Evolutionary conservation across 2,113 vertebrate species (phyloP), one percentile per base, ranked within the genome.

Genomic region (Corapipo altera): DNA sequence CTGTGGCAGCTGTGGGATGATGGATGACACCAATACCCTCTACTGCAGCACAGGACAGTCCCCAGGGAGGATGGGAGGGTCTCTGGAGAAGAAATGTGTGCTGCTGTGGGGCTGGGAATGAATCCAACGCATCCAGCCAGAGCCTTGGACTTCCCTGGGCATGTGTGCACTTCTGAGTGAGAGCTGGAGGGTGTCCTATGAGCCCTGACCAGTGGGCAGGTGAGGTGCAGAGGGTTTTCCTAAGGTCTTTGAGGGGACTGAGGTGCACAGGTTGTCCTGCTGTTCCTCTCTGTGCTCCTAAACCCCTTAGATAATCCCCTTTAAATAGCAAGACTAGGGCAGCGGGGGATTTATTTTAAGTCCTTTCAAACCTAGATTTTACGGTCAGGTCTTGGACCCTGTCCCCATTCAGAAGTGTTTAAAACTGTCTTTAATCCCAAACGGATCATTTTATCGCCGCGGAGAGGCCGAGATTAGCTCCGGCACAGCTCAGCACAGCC

Each of bases 301-400:
- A 95, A 89, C 94, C 93, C 78, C 90, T 92, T 85, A 84, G 76
- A 54, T 85, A 96, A 94, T 96, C 90, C 76, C 85, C 83, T 94
- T 89, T 91, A 96, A 96, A 95, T 78, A 92, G 92, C 86, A 51
- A 67, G 96, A 43, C 79, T 17, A 71, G 91, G 93, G 88, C 95
- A 91, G 64, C 1, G 5, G 27, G 75, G 93, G 92, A 96, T 96
- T 97, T 97, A 95, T 74, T 94, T 90, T 90, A 96, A 97, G 59
- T 87, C 72, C 67, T 94, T 94, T 92, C 78, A 73, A 89, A 90
- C 72, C 76, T 61, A 85, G 92, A 95, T 94, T 95, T 93, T 88
- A 88, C 4, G 61, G 78, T 91, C 88, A 71, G 78, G 85, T 82
- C 88, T 74, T 32, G 93, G 88, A 49, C 95, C 75, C 83, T 69